These are phyloP conservation scores for Aphis gossypii DNA, from an alignment of 1,140 invertebrate species.

Conservation along the genomic window DNA sequence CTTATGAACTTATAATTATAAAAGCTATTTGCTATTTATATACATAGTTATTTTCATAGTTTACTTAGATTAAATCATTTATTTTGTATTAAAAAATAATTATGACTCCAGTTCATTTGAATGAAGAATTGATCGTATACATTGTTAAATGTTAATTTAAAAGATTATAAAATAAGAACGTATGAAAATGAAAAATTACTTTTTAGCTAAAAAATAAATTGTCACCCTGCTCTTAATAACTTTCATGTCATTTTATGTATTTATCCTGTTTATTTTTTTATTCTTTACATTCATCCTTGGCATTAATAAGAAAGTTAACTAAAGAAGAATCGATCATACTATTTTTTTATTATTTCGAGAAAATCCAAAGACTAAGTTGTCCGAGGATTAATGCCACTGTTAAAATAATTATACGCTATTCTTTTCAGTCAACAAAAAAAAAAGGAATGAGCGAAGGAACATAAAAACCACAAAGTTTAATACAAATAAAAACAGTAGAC, in stretches of 20 bases:
- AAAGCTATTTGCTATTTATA: no score
- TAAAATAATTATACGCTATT: constrained; percentile 41
- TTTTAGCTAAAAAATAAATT: not conserved
- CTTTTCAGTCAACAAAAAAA: not conserved
- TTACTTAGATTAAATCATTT: not conserved
- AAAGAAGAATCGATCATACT: not conserved
- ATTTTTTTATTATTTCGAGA: not conserved
- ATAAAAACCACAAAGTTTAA: constrained; percentile 38
- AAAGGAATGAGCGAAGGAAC: not conserved
- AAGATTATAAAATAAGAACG: not conserved
- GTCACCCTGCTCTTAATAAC: not conserved
- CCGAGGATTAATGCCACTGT: constrained; percentile 38
- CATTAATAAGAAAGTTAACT: not conserved
- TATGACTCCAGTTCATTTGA: not conserved
- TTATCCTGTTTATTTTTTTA: not conserved
- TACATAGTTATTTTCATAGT: not conserved
- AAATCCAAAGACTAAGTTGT: constrained; percentile 19
- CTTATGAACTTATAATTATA: no score
- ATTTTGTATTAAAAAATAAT: not conserved
- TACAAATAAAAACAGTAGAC: constrained; percentile 20
- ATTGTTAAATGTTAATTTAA: not conserved
- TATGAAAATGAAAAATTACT: constrained; percentile 22
- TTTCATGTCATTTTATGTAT: not conserved
- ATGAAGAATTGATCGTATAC: not conserved
- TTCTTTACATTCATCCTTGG: not conserved